phyloP scores from a whole-genome alignment of 2,113 vertebrate species.

The Vulpes vulpes region DNA sequence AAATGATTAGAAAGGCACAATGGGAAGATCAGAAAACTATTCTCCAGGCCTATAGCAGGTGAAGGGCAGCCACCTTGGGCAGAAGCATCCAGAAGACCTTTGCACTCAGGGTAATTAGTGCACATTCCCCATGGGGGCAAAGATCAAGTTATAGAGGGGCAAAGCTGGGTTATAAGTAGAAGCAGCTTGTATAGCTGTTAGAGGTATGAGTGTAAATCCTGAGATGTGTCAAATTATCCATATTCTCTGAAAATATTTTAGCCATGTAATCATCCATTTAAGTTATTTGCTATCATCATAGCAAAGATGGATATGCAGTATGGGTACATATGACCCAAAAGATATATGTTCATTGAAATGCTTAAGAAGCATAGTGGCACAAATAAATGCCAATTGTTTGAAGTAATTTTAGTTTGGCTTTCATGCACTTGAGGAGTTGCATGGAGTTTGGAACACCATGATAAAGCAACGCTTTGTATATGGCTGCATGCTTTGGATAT shows the following conservation, averaged over 20 bases:
- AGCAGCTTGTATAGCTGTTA: not conserved
- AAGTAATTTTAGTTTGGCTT: not conserved
- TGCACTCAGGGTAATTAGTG: not conserved
- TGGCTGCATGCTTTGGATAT: not conserved
- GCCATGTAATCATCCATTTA: not conserved
- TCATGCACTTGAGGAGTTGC: not conserved
- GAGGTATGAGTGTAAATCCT: not conserved
- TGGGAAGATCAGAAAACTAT: not conserved
- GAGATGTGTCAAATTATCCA: not conserved
- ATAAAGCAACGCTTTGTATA: not conserved
- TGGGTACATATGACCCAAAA: not conserved
- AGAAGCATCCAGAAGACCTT: not conserved
- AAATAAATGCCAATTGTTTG: not conserved
- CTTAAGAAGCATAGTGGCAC: not conserved
- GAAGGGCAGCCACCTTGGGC: not conserved
- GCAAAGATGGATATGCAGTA: not conserved
- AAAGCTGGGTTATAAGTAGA: not conserved
- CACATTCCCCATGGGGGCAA: not conserved
- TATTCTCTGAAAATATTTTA: not conserved
- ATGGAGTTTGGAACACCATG: not conserved
- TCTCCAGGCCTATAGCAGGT: not conserved
- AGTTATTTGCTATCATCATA: not conserved
- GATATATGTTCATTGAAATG: not conserved
- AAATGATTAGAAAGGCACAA: not conserved
- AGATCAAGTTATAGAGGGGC: not conserved